Evolutionary conservation across 2,888 invertebrate genomes (phyloP).

Genomic region (Norana najaformis): DNA sequence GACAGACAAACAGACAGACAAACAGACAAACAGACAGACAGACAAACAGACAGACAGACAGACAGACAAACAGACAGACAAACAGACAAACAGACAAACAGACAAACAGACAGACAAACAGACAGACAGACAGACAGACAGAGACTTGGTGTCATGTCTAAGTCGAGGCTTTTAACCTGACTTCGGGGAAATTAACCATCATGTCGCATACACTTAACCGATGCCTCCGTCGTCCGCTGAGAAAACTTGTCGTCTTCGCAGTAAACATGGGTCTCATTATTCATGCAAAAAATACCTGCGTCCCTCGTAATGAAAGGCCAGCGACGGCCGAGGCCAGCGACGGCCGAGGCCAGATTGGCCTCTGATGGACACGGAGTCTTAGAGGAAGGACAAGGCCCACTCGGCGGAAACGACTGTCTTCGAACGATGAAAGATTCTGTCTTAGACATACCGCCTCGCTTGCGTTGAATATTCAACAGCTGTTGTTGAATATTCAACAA

Average conservation of each 20-base stretch:
- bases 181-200: neutral
- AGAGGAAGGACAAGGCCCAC: too few species aligned
- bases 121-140: too few species aligned
- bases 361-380: neutral
- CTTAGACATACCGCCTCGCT: too few species aligned
- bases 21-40: too few species aligned
- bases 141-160: neutral
- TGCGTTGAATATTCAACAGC: too few species aligned
- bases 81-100: too few species aligned
- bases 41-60: neutral
- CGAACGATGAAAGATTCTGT: too few species aligned
- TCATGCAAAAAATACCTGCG: neutral
- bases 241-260: neutral
- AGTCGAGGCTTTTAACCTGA: neutral
- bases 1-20: too few species aligned
- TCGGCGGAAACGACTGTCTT: too few species aligned
- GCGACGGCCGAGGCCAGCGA: neutral
- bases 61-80: too few species aligned
- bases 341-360: neutral
- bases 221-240: neutral
- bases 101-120: neutral
- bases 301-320: neutral
- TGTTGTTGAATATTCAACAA: too few species aligned
- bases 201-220: neutral
- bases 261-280: too few species aligned